Percentiles rank a stretch among this genome's conserved stretches.
Conservation (phyloP, 2,113 vertebrate genomes). For the Chiloscyllium plagiosum region DNA sequence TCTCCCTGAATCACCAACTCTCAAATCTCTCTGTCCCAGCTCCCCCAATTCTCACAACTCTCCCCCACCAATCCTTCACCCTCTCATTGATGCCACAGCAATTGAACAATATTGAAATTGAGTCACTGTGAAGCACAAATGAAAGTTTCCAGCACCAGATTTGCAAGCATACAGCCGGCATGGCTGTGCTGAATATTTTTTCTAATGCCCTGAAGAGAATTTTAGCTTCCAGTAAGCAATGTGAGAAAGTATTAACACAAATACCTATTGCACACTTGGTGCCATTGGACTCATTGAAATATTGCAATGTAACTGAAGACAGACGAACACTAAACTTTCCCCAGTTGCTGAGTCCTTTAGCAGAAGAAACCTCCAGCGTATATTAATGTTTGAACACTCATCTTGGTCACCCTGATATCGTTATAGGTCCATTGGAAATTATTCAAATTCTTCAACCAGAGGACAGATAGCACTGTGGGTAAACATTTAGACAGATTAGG, state of each 20-base stretch:
- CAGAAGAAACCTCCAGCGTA: background rate
- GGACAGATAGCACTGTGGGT: background rate
- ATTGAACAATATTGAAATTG: background rate
- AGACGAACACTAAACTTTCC: background rate
- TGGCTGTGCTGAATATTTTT: background rate
- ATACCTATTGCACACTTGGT: background rate
- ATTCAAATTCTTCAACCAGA: background rate
- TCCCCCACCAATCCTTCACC: too few relatives aligned
- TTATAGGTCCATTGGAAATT: background rate
- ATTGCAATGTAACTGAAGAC: background rate
- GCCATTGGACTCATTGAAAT: background rate
- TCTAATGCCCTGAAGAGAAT: background rate
- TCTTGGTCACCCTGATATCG: background rate
- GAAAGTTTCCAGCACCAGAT: background rate
- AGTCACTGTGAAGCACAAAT: background rate
- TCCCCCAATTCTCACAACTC: too few relatives aligned
- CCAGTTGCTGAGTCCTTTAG: background rate
- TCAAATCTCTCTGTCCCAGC: too few relatives aligned
- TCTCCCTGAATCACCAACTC: too few relatives aligned
- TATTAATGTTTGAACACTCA: background rate
- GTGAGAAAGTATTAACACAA: background rate
- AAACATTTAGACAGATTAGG: background rate
- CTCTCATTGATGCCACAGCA: background rate
- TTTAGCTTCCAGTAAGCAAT: conserved; percentile 4
- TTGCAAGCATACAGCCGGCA: background rate